A percentile compares a stretch with the other conserved stretches of the same genome.
Evolutionary conservation across 2,888 invertebrate genomes (phyloP).

Genomic region (Myopa testacea): DNA sequence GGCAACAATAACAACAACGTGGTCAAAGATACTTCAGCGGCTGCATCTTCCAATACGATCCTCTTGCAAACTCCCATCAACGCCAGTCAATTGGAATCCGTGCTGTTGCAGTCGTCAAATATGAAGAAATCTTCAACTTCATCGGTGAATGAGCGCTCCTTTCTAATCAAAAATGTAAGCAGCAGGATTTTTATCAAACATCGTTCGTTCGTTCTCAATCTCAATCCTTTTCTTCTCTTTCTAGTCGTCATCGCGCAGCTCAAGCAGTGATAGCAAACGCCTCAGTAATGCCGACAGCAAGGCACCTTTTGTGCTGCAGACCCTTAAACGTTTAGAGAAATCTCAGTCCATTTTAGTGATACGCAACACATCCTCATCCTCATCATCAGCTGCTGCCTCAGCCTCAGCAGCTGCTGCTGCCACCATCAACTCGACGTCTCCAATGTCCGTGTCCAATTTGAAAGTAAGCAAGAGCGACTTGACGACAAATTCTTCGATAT

Average conservation of each 20-base stretch:
- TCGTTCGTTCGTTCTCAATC: neutral
- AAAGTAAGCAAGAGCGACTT: constrained; percentile 34
- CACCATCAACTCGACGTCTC: constrained; percentile 40
- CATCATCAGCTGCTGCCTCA: constrained; percentile 42
- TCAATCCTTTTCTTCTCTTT: constrained; percentile 29
- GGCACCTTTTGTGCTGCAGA: constrained; percentile 67
- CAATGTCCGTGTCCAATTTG: constrained; percentile 38
- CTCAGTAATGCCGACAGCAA: constrained; percentile 54
- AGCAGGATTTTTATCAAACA: neutral
- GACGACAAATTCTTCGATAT: constrained; percentile 35
- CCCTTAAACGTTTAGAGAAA: constrained; percentile 68
- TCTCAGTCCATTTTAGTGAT: constrained; percentile 68
- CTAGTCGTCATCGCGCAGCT: constrained; percentile 59
- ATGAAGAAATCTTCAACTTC: constrained; percentile 50
- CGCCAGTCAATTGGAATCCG: constrained; percentile 66
- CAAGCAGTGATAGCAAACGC: constrained; percentile 55
- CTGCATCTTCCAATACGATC: constrained; percentile 59
- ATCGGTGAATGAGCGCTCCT: constrained; percentile 55
- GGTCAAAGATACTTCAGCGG: constrained; percentile 34
- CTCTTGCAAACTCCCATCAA: constrained; percentile 67
- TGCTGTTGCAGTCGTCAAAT: constrained; percentile 56
- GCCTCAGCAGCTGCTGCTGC: constrained; percentile 46
- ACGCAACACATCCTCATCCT: constrained; percentile 53
- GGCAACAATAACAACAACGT: constrained; percentile 37
- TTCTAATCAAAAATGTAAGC: constrained; percentile 62